phyloP scores from a whole-genome alignment of 2,888 invertebrate species.

The Argyresthia albistria region DNA sequence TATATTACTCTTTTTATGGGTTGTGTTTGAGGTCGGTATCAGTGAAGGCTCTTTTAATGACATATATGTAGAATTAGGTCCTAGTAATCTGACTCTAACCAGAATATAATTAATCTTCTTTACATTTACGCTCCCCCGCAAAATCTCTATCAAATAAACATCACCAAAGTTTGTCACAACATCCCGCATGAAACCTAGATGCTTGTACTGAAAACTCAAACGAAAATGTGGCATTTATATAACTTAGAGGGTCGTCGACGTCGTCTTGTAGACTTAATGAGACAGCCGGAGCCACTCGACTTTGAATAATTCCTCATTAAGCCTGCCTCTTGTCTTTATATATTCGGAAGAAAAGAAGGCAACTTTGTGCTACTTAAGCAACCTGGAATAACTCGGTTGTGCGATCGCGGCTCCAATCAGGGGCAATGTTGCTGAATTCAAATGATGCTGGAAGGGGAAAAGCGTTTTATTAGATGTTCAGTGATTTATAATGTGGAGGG shows the following conservation, averaged over 20 bases:
- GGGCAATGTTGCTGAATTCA: background rate
- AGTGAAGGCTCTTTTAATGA: no score
- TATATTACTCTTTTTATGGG: background rate
- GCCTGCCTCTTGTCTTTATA: conserved; percentile 15
- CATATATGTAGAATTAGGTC: no score
- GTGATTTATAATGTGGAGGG: background rate
- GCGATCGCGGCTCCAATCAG: background rate
- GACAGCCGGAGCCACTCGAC: conserved; percentile 19
- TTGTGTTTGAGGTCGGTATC: background rate
- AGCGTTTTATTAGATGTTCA: background rate
- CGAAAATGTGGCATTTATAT: background rate
- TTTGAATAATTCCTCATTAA: conserved; percentile 29
- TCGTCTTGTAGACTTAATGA: conserved; percentile 21
- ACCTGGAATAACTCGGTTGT: background rate
- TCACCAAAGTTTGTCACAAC: no score
- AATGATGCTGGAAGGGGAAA: background rate
- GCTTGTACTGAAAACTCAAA: background rate
- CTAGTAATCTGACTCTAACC: no score
- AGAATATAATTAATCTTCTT: no score
- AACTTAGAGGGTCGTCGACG: conserved; percentile 8
- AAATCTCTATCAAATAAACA: no score
- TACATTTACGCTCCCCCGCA: no score
- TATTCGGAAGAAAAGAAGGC: background rate
- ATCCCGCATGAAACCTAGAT: background rate
- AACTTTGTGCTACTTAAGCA: background rate